Percentiles rank a stretch among this genome's conserved stretches.
Evolutionary conservation across 2,113 vertebrate genomes (phyloP).

Genomic region (Corydoras maculifer): DNA sequence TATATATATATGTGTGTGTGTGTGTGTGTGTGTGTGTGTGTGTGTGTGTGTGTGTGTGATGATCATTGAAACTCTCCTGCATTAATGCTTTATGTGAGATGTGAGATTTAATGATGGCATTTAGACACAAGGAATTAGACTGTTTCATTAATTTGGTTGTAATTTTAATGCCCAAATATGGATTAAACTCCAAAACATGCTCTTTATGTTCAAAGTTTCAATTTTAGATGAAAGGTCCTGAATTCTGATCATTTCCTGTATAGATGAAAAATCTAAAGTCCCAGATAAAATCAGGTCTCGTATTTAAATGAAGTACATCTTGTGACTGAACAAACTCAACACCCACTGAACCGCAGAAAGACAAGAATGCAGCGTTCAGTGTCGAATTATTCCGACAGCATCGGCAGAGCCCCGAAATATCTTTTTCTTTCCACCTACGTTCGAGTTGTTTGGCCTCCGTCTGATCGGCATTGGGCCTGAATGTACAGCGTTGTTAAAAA

Average conservation of each 20-base stretch:
- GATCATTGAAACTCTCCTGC: too few species aligned
- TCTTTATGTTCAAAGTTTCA: too few species aligned
- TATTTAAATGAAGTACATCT: slow-evolving; percentile 31
- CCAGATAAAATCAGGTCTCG: slow-evolving; percentile 50
- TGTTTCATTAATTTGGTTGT: too few species aligned
- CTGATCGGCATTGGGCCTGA: slow-evolving; percentile 22
- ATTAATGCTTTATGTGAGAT: too few species aligned
- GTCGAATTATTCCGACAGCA: slow-evolving; percentile 57
- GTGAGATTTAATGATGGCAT: too few species aligned
- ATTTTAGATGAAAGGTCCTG: slow-evolving; percentile 32
- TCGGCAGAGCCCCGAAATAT: slow-evolving; percentile 36
- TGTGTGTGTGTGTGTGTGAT: too few species aligned
- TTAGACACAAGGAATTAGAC: too few species aligned
- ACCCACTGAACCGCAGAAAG: slow-evolving; percentile 48
- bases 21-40: too few species aligned
- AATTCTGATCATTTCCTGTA: slow-evolving; percentile 42
- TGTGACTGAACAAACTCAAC: slow-evolving; percentile 37
- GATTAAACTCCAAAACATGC: too few species aligned
- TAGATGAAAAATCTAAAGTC: slow-evolving; percentile 25
- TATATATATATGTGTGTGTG: too few species aligned
- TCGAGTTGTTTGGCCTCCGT: slow-evolving; percentile 27
- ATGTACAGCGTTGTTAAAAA: not conserved
- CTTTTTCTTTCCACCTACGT: slow-evolving; percentile 50
- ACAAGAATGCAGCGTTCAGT: slow-evolving; percentile 46
- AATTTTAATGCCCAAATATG: not conserved